Evolutionary conservation across 2,797 vertebrate genomes (phyloP).

Genomic region (Falco berigora): DNA sequence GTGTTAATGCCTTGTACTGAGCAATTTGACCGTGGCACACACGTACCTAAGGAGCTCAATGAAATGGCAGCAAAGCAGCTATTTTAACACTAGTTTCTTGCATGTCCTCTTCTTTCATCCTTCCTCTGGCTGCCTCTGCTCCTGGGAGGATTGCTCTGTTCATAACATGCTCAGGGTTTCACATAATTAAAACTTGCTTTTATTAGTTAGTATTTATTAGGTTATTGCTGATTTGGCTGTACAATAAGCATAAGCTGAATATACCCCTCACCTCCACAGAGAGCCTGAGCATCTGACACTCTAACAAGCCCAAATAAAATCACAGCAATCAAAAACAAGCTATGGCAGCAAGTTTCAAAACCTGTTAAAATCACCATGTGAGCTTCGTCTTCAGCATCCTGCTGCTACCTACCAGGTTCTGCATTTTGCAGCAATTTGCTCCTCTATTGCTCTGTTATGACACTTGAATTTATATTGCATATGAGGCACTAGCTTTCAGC

Average conservation of each 20-base stretch:
- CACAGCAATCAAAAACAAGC: conserved; percentile 8
- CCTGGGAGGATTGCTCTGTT: not conserved
- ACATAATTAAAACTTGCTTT: not conserved
- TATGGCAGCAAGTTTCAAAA: conserved; percentile 33
- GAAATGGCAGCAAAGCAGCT: not conserved
- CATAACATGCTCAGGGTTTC: not conserved
- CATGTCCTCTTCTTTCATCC: not conserved
- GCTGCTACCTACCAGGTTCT: not conserved
- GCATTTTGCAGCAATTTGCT: conserved; percentile 28
- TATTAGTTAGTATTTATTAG: conserved; percentile 3
- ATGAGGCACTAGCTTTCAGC: not conserved
- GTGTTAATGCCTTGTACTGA: not conserved
- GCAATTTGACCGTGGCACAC: not conserved
- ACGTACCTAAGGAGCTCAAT: not conserved
- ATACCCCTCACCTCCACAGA: not conserved
- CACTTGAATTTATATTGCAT: not conserved
- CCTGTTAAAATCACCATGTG: conserved; percentile 5
- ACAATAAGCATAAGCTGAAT: not conserved
- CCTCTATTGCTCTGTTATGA: not conserved
- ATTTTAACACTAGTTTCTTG: not conserved
- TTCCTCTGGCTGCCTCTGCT: not conserved
- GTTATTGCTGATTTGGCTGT: not conserved
- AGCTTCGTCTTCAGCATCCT: not conserved
- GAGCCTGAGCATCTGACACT: not conserved
- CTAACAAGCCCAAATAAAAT: conserved; percentile 2